Conservation (phyloP, 1,140 invertebrate species). For the Temnothorax longispinosus region DNA sequence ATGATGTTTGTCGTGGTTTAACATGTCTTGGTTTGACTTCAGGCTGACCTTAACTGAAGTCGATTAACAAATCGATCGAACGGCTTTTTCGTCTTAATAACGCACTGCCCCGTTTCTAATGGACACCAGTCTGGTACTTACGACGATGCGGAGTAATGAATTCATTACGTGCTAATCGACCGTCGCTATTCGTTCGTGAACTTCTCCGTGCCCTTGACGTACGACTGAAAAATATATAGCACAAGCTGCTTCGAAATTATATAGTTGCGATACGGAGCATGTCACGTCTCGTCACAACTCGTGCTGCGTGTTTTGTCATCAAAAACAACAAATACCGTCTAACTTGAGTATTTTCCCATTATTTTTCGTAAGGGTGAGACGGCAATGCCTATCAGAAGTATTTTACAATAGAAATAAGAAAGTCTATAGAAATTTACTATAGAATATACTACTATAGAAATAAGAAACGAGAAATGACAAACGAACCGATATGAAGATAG, state of each 20-base stretch:
- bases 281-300: background rate
- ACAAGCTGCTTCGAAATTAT: conserved; percentile 25
- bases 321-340: background rate
- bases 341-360: background rate
- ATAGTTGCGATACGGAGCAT: background rate
- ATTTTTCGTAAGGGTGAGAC: background rate
- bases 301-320: background rate
- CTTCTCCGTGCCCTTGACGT: conserved; percentile 40
- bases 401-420: background rate
- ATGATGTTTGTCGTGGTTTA: background rate
- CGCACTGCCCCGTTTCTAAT: background rate
- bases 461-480: background rate
- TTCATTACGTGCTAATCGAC: conserved; percentile 39
- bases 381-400: too few relatives aligned
- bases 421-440: background rate
- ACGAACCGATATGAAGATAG: background rate
- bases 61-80: background rate
- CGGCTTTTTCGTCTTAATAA: background rate
- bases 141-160: conserved; percentile 8
- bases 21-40: background rate
- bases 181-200: conserved; percentile 50
- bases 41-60: background rate
- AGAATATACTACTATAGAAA: too few relatives aligned
- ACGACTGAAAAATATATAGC: conserved; percentile 34
- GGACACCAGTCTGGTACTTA: background rate